These are phyloP conservation scores for Pelecanoides urinatrix DNA, from an alignment of 2,113 vertebrate species.

Conservation along the genomic window DNA sequence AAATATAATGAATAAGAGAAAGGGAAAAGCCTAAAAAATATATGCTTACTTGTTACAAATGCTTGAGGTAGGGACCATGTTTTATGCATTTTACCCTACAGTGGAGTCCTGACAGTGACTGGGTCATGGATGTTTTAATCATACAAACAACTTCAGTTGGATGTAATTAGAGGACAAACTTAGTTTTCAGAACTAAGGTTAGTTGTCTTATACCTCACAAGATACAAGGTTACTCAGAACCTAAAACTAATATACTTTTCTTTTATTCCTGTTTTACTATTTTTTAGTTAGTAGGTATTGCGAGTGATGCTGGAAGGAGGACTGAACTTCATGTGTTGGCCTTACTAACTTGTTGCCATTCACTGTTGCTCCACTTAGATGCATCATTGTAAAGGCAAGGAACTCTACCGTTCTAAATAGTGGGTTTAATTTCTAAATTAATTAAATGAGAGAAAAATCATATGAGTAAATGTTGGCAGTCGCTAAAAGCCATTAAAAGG, in stretches of 20 bases:
- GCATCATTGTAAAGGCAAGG: neutral
- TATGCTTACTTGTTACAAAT: neutral
- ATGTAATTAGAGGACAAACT: neutral
- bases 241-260: neutral
- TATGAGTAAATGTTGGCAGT: neutral
- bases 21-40: neutral
- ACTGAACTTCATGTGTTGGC: neutral
- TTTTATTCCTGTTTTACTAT: neutral
- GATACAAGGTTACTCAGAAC: neutral
- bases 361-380: neutral
- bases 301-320: neutral
- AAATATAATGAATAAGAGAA: neutral
- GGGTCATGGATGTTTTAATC: neutral
- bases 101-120: neutral
- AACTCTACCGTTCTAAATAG: neutral
- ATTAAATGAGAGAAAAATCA: constrained; percentile 18
- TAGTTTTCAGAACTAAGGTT: neutral
- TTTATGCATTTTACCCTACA: neutral
- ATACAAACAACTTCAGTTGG: neutral
- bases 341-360: neutral
- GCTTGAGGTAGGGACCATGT: neutral
- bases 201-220: neutral
- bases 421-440: constrained; percentile 21
- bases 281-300: neutral
- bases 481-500: neutral